phyloP scores from a whole-genome alignment of 2,797 vertebrate genomes.

The Octomys mimax region DNA sequence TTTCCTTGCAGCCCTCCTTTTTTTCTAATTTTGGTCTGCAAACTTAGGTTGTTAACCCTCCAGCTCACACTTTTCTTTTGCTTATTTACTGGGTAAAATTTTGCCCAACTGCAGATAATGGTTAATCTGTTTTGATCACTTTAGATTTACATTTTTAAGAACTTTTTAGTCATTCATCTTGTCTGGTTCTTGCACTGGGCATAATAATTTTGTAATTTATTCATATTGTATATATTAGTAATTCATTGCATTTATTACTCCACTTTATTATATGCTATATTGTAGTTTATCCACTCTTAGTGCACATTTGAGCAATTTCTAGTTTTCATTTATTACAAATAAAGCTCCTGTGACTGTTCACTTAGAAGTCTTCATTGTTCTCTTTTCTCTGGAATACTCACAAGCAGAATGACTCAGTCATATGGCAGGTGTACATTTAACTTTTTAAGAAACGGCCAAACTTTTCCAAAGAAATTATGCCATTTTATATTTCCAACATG shows the following conservation, averaged over 20 bases:
- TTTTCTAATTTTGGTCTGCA: no score
- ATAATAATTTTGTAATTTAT: conserved; percentile 32
- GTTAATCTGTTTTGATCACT: background rate
- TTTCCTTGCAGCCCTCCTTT: no score
- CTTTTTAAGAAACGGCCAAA: conserved; percentile 20
- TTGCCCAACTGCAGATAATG: background rate
- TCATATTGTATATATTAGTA: background rate
- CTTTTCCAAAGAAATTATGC: conserved; percentile 27
- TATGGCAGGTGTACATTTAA: background rate
- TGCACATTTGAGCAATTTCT: background rate
- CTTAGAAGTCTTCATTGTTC: conserved; percentile 17
- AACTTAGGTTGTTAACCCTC: no score
- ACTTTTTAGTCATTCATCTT: background rate
- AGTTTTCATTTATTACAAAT: conserved; percentile 30
- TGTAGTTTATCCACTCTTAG: background rate
- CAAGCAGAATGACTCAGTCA: background rate
- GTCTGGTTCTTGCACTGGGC: background rate
- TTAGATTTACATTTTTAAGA: background rate
- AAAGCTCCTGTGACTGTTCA: background rate
- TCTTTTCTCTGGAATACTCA: background rate
- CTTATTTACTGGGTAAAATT: background rate
- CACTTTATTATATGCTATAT: background rate
- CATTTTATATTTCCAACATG: background rate
- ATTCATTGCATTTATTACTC: background rate
- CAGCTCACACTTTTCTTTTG: background rate